phyloP scores from a whole-genome alignment of 1,140 invertebrate species.

The Chlorops oryzae region DNA sequence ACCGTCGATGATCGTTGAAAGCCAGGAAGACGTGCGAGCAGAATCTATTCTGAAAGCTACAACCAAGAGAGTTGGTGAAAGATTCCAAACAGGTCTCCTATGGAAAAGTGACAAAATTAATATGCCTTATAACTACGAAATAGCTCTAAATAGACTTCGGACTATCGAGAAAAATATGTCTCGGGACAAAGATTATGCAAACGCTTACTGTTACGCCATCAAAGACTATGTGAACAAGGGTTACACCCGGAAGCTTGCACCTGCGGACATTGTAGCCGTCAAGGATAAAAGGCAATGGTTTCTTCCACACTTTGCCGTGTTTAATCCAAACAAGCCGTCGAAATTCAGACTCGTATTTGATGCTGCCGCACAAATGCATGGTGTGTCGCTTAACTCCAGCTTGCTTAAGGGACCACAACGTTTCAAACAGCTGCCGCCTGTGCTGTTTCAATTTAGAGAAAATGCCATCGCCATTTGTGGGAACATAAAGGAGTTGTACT shows the following conservation, averaged over 20 bases:
- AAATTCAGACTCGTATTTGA: constrained; percentile 28
- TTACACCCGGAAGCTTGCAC: not conserved
- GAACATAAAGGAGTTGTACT: constrained; percentile 44
- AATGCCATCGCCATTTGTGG: constrained; percentile 19
- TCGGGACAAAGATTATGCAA: not conserved
- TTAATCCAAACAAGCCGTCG: constrained; percentile 23
- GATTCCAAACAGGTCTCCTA: constrained; percentile 1
- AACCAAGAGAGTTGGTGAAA: not conserved
- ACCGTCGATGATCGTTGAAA: not conserved
- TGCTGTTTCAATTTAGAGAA: constrained; percentile 33
- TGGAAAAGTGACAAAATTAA: not conserved
- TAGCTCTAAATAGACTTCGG: not conserved
- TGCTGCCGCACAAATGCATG: constrained; percentile 17
- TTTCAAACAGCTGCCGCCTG: constrained; percentile 22
- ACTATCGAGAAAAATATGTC: constrained; percentile 3
- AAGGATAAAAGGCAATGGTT: constrained; percentile 25
- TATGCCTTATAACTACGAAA: constrained; percentile 1
- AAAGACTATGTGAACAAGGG: constrained; percentile 1
- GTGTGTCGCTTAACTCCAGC: constrained; percentile 21
- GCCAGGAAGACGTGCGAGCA: not conserved
- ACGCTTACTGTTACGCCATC: constrained; percentile 4
- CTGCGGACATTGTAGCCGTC: not conserved
- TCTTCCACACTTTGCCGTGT: constrained; percentile 31
- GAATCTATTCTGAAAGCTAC: not conserved
- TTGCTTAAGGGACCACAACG: constrained; percentile 29